Percentiles rank a stretch among this genome's conserved stretches.
phyloP scores from a whole-genome alignment of 2,888 invertebrate species.

The Clunio marinus region DNA sequence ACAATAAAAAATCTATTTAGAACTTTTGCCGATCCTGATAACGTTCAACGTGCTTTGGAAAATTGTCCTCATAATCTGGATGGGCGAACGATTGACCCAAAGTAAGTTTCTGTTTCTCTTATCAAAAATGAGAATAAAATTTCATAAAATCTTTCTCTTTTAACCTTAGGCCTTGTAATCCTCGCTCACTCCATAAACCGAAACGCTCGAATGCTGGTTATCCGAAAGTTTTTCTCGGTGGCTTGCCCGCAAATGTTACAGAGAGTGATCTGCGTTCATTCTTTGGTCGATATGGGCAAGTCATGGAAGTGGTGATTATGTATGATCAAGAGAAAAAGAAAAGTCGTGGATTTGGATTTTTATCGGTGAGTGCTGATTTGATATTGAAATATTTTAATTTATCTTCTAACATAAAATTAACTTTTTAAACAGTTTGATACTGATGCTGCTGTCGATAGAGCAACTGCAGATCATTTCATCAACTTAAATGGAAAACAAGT shows the following conservation, averaged over 20 bases:
- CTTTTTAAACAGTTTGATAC: conserved; percentile 64
- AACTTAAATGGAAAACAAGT: conserved; percentile 94
- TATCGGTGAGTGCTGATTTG: conserved; percentile 55
- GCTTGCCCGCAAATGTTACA: conserved; percentile 92
- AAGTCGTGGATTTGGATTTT: conserved; percentile 92
- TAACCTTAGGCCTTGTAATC: conserved; percentile 79
- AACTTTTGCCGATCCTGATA: conserved; percentile 87
- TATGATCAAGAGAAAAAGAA: conserved; percentile 97
- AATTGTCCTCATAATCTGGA: conserved; percentile 91
- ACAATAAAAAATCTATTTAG: too few relatives aligned
- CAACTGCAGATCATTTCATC: conserved; percentile 89
- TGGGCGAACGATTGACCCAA: conserved; percentile 87
- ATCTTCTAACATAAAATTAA: not conserved
- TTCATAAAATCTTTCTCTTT: conserved; percentile 73
- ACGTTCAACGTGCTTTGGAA: conserved; percentile 85
- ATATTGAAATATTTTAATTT: conserved; percentile 44
- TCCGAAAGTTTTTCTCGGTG: conserved; percentile 93
- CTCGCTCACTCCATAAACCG: conserved; percentile 86
- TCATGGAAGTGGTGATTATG: conserved; percentile 96
- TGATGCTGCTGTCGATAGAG: conserved; percentile 87
- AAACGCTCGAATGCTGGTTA: conserved; percentile 79
- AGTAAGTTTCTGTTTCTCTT: conserved; percentile 44
- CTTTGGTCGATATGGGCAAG: conserved; percentile 92
- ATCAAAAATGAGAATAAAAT: conserved; percentile 46
- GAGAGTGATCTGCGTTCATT: conserved; percentile 89